Percentiles rank a stretch among this genome's conserved stretches.
Evolutionary conservation across 2,888 invertebrate species (phyloP).

Genomic region (Aleiodes leptofemur): DNA sequence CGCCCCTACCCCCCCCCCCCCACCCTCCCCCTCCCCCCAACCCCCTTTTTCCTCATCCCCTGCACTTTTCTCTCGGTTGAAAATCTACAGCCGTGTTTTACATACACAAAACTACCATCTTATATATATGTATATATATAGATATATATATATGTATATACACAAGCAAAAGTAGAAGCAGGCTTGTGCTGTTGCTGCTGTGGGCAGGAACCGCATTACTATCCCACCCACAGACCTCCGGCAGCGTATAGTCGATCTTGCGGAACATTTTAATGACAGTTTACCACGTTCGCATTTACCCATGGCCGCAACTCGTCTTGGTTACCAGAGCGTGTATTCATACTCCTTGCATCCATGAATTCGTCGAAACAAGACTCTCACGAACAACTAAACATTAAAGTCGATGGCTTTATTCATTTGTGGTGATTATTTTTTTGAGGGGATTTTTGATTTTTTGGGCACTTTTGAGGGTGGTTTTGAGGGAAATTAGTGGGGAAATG

Average conservation of each 20-base stretch:
- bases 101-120: conserved; percentile 36
- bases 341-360: conserved; percentile 36
- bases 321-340: conserved; percentile 62
- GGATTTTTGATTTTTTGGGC: conserved; percentile 29
- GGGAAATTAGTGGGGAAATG: no score
- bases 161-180: conserved; percentile 31
- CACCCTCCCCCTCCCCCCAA: not conserved
- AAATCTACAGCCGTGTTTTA: conserved; percentile 28
- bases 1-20: not conserved
- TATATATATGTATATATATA: not conserved
- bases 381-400: conserved; percentile 58
- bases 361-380: conserved; percentile 64
- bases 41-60: not conserved
- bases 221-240: conserved; percentile 62
- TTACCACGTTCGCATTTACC: conserved; percentile 67
- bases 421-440: not conserved
- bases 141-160: no score
- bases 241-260: conserved; percentile 70
- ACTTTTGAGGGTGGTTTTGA: no score
- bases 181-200: not conserved
- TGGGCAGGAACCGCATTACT: conserved; percentile 60
- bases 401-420: conserved; percentile 50
- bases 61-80: conserved; percentile 7
- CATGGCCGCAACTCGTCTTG: conserved; percentile 65
- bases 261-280: conserved; percentile 75